Percentiles rank a stretch among this genome's conserved stretches.
These are phyloP conservation scores for Morinoia aosen DNA, from an alignment of 2,888 invertebrate genomes.

Conservation along the genomic window DNA sequence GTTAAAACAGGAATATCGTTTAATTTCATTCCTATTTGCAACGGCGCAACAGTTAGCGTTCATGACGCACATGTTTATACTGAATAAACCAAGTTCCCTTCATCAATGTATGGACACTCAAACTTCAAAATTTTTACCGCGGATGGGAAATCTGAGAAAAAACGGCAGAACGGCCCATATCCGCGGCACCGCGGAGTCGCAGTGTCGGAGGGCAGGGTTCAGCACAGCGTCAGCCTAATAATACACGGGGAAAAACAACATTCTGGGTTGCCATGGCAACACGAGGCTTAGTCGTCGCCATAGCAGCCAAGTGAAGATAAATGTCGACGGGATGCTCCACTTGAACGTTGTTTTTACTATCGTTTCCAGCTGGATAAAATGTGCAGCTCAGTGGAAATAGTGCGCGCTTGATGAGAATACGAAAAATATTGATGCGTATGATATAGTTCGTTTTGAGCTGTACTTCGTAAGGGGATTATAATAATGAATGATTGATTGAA, in stretches of 20 bases:
- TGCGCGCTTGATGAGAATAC: too few relatives aligned
- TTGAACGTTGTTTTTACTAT: too few relatives aligned
- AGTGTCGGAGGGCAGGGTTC: not conserved
- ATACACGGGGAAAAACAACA: not conserved
- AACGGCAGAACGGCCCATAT: not conserved
- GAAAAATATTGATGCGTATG: too few relatives aligned
- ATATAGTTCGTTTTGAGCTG: too few relatives aligned
- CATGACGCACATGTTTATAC: not conserved
- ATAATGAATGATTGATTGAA: too few relatives aligned
- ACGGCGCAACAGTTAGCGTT: not conserved
- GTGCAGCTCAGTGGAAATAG: too few relatives aligned
- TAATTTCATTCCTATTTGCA: not conserved
- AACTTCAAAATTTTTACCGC: not conserved
- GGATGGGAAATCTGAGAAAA: not conserved
- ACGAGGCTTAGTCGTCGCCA: not conserved
- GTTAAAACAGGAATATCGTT: too few relatives aligned
- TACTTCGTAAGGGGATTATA: too few relatives aligned
- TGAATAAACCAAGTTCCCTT: not conserved
- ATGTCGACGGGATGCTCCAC: not conserved
- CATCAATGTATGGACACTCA: not conserved
- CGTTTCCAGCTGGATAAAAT: too few relatives aligned
- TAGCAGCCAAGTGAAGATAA: not conserved
- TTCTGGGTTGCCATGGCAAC: not conserved
- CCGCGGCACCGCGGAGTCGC: not conserved
- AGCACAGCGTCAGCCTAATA: not conserved